Base-by-base conservation (phyloP, 2,113 vertebrate genomes). In the Lathamus discolor region DNA sequence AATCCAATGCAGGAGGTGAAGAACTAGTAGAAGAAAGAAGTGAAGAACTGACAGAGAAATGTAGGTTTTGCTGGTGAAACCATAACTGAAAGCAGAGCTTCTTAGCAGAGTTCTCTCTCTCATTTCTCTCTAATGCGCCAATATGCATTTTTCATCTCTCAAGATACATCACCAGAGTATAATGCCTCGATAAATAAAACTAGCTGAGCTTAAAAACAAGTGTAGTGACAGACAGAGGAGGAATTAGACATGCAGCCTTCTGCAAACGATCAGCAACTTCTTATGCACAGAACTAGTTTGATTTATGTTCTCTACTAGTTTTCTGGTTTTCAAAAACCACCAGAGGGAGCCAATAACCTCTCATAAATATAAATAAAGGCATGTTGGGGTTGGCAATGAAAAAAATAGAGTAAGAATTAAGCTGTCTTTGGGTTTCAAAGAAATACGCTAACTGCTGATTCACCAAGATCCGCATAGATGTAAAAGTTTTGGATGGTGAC, bases 301-400 rank as follows among this genome's bases (percentile, higher is more conserved):
- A 37, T 62, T 83, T 75, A 63, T 2, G 2, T 31, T 74, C 11
- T 72, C 46, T 48, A 27, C 27, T 57, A 25, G 41, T 6, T 75
- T 84, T 76, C 8, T n/a, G 18, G 5, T 55, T 91, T 86, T 51
- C 33, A 72, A 75, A 91, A 51, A 55, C 95, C 96, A 83, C 95
- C 82, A 97, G 97, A 96, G 97, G 97, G 97, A 93, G 95, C 68
- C 51, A 27, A 2, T 85, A 72, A 90, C 66, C 44, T 35, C 88
- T 62, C 44, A 37, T 62, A 59, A 51, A 39, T 35, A 4, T 35
- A 31, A 80, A n/a, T 27, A 46, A 76, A 70, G 24, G 18, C 7
- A 1, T 49, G 10, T 17, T 49, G 51, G 54, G 31, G 24, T 18
- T 41, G 27, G 7, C 8, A 35, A 5, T 23, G 28, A 27, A 87